phyloP scores from a whole-genome alignment of 1,140 invertebrate species.

The Pseudobourletiella spinata region DNA sequence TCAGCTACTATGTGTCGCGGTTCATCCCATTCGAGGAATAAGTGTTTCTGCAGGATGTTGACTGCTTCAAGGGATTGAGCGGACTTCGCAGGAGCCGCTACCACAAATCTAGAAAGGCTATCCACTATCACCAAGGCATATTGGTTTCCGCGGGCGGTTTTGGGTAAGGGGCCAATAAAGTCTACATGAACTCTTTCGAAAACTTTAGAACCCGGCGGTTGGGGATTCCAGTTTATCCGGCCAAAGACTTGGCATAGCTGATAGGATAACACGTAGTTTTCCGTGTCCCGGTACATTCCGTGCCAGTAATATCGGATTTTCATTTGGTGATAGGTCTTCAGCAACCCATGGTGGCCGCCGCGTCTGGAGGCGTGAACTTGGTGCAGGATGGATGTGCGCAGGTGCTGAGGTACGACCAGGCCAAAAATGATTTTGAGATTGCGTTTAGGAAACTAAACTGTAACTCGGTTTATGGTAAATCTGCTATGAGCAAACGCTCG shows the following conservation, averaged over 20 bases:
- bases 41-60: neutral
- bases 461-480: too few species aligned
- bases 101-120: constrained; percentile 38
- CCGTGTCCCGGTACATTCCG: neutral
- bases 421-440: too few species aligned
- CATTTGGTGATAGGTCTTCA: neutral
- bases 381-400: neutral
- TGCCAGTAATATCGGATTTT: neutral
- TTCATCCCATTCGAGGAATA: neutral
- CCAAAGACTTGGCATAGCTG: neutral
- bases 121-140: constrained; percentile 36
- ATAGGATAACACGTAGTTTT: neutral
- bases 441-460: too few species aligned
- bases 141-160: constrained; percentile 35
- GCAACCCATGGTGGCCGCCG: neutral
- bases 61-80: neutral
- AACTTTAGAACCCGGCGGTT: neutral
- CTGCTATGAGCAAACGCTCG: too few species aligned
- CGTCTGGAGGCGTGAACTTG: neutral
- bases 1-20: neutral
- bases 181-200: constrained; percentile 35
- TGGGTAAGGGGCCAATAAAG: constrained; percentile 36
- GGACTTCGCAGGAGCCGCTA: constrained; percentile 30
- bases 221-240: neutral
- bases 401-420: neutral